Evolutionary conservation across 2,797 vertebrate genomes (phyloP).

Genomic region (Semaprochilodus insignis): DNA sequence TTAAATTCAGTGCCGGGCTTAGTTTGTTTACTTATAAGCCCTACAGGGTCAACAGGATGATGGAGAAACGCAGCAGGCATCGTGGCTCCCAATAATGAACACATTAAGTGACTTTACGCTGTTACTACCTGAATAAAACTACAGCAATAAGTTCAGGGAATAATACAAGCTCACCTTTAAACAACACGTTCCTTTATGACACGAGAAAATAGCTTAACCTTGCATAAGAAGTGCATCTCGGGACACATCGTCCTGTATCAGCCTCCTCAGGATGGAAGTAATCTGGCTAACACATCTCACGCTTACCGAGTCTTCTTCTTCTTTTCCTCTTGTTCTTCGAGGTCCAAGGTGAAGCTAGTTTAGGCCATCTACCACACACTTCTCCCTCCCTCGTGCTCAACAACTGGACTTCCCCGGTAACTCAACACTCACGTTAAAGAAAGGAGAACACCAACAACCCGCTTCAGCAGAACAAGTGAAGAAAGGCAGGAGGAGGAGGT

Average conservation of each 20-base stretch:
- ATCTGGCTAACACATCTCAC: neutral
- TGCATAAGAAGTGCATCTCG: neutral
- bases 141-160: too few relatives aligned
- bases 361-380: neutral
- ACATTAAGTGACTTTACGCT: too few relatives aligned
- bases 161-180: neutral
- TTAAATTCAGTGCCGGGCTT: too few relatives aligned
- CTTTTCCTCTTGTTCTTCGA: neutral
- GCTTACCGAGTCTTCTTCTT: neutral
- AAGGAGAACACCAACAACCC: neutral
- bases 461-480: neutral
- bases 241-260: neutral
- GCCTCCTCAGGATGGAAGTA: neutral
- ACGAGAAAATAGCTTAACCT: neutral
- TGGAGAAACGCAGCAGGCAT: too few relatives aligned
- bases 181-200: neutral
- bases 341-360: neutral
- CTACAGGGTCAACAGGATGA: too few relatives aligned
- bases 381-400: neutral
- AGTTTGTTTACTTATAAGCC: too few relatives aligned
- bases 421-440: neutral
- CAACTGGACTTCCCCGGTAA: neutral
- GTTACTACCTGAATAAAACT: too few relatives aligned
- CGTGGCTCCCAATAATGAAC: too few relatives aligned
- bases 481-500: slow-evolving; percentile 2